Percentiles rank a stretch among this genome's conserved stretches.
phyloP scores from a whole-genome alignment of 2,888 invertebrate species.

The Cynaeus angustus region DNA sequence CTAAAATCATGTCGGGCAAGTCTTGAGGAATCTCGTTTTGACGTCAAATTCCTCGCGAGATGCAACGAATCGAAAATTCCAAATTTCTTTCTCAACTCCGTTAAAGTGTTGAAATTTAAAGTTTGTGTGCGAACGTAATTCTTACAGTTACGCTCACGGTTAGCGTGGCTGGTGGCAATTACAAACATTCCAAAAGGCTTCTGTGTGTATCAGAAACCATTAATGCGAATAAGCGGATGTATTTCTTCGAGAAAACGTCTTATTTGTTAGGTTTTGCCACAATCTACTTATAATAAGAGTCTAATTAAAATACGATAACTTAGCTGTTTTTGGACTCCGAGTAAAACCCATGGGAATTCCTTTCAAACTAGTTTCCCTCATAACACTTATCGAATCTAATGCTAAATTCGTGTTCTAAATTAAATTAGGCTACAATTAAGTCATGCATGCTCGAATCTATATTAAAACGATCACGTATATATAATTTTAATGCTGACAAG shows the following conservation, averaged over 20 bases:
- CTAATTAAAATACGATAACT: background rate
- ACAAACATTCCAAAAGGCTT: constrained; percentile 42
- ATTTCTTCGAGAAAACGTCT: constrained; percentile 24
- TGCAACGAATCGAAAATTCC: constrained; percentile 10
- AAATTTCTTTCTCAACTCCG: constrained; percentile 5
- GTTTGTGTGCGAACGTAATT: constrained; percentile 13
- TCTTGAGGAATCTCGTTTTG: constrained; percentile 36
- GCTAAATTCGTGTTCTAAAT: constrained; percentile 14
- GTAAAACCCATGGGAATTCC: no score
- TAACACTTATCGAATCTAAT: background rate
- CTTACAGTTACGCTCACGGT: constrained; percentile 41
- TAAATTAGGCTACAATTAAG: constrained; percentile 11
- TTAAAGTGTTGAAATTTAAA: constrained; percentile 4
- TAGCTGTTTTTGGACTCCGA: background rate
- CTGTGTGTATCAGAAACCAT: constrained; percentile 31
- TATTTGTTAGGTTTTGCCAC: background rate
- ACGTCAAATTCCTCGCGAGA: constrained; percentile 21
- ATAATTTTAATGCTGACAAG: constrained; percentile 17
- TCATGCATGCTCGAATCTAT: constrained; percentile 3
- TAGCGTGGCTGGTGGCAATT: constrained; percentile 43
- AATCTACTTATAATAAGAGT: background rate
- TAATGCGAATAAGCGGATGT: constrained; percentile 28
- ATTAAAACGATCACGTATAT: constrained; percentile 10
- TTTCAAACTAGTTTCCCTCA: no score
- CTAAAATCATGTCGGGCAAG: constrained; percentile 27